These are phyloP conservation scores for Drosophila nikananu DNA, from an alignment of 1,140 invertebrate genomes.

Conservation along the genomic window DNA sequence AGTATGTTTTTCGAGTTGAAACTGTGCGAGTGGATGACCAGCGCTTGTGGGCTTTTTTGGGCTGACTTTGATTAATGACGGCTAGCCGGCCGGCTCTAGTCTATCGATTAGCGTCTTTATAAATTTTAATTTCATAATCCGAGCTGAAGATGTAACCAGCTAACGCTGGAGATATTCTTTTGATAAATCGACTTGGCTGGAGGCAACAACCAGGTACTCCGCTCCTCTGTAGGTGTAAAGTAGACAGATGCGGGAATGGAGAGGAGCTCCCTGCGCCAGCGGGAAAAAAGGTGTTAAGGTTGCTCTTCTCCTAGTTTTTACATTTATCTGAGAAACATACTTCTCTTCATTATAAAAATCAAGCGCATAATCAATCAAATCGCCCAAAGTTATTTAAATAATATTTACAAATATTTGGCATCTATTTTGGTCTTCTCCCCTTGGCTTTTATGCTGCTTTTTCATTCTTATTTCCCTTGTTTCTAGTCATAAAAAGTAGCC, in stretches of 20 bases:
- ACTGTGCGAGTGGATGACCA: conserved; percentile 19
- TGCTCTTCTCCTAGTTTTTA: not conserved
- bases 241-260: conserved; percentile 11
- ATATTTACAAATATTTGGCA: conserved; percentile 43
- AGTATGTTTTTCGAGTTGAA: conserved; percentile 19
- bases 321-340: not conserved
- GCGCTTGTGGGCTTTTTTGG: conserved; percentile 23
- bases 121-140: conserved; percentile 53
- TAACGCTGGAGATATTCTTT: conserved; percentile 9
- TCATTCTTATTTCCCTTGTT: not conserved
- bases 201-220: conserved; percentile 1
- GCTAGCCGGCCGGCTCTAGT: not conserved
- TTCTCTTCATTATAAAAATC: conserved; percentile 27
- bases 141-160: conserved; percentile 30
- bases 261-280: not conserved
- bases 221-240: conserved; percentile 25
- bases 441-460: not conserved
- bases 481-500: conserved; percentile 1
- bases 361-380: conserved; percentile 42
- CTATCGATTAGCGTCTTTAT: conserved; percentile 52
- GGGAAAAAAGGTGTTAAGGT: not conserved
- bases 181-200: conserved; percentile 38
- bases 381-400: conserved; percentile 38
- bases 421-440: not conserved
- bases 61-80: conserved; percentile 62